Base-by-base conservation (phyloP, 1,140 invertebrate species). In the Hylaeus anthracinus region DNA sequence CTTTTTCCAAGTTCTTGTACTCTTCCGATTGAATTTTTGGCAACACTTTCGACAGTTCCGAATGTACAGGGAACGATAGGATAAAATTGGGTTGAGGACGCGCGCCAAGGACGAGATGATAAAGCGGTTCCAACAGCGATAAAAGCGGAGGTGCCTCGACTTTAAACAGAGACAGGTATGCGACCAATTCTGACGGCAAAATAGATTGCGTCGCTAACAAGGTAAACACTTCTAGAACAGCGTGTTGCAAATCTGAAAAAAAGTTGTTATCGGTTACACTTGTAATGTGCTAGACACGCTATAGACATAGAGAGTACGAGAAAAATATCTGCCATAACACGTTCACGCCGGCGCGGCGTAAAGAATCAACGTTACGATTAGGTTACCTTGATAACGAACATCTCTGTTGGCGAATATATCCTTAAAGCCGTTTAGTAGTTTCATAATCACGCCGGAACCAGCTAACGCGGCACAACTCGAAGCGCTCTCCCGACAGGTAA, bases 191-290 rank as follows among this genome's bases (percentile, higher is more conserved):
- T 3, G 90, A 71, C 4, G 95, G 89, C 10, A 93, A 93, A 71
- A 96, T 94, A 55, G 94, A 94, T 77, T 95, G 94, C 10, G 92
- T 93, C 3, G 95, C 94, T 65, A 95, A 85, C 45, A 94, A 90
- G 15, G 94, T 94, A 60, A 96, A 94, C 41, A 96, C 92, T 88
- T 95, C 94, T 55, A 96, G 86, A n/a, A 95, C 91, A 60, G 94
- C 94, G 56, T 93, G 91, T 85, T 95, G 95, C 53, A 96, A 88
- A 70, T 95, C 95, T 95, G 88, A 64, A 92, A 92, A 92, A 12
- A 82, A 74, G 80, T 70, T 14, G 60, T 76, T 84, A 63, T 15
- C 9, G 0, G 0, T 60, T 4, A n/a, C 55, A 14, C 63, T 60
- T 10, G 26, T 26, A 26, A 26, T 26, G 0, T 26, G 0, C 26